These are phyloP conservation scores for Euura lappo DNA, from an alignment of 1,140 invertebrate species.

Conservation along the genomic window DNA sequence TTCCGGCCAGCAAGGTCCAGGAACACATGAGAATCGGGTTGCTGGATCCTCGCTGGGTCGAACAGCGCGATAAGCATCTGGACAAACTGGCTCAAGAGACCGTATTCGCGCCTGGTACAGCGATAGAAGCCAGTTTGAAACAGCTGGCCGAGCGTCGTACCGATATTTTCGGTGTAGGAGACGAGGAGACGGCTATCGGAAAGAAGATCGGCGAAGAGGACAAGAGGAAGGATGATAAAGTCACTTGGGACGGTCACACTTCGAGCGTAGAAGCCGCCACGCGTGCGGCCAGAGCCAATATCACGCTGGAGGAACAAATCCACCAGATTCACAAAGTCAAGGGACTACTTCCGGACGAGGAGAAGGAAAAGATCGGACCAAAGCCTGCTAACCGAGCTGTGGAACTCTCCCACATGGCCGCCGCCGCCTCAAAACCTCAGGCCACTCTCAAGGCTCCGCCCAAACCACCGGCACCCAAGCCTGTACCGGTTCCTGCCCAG, in stretches of 20 bases:
- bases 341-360: constrained; percentile 90
- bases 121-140: constrained; percentile 95
- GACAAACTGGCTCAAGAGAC: constrained; percentile 87
- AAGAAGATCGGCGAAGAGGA: constrained; percentile 98
- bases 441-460: constrained; percentile 57
- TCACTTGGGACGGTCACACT: constrained; percentile 98
- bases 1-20: constrained; percentile 95
- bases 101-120: constrained; percentile 85
- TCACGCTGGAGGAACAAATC: constrained; percentile 96
- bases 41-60: constrained; percentile 97
- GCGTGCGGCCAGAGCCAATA: constrained; percentile 90
- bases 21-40: constrained; percentile 98
- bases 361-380: constrained; percentile 90
- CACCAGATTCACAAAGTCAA: constrained; percentile 97
- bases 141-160: constrained; percentile 97
- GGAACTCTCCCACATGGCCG: constrained; percentile 54
- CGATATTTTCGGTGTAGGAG: constrained; percentile 99
- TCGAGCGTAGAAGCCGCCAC: constrained; percentile 92
- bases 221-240: constrained; percentile 85
- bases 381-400: constrained; percentile 69
- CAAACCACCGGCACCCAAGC: constrained; percentile 54
- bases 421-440: constrained; percentile 59
- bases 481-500: constrained; percentile 46
- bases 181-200: constrained; percentile 98
- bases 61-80: constrained; percentile 90